Conservation (phyloP, 2,113 vertebrate genomes). For the Percina caprodes region DNA sequence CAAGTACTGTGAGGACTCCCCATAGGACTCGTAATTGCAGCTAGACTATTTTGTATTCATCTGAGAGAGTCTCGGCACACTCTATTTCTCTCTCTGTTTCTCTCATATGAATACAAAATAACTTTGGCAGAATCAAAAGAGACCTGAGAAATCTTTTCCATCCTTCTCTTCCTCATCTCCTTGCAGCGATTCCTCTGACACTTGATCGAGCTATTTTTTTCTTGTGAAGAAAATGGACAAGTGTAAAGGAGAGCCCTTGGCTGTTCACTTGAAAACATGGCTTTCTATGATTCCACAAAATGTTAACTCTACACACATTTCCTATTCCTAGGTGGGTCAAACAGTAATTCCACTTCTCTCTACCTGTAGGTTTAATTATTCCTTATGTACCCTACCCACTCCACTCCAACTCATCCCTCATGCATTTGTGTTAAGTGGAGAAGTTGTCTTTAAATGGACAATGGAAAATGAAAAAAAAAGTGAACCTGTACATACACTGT, state of each 20-base stretch:
- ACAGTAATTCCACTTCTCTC: slow-evolving; percentile 28
- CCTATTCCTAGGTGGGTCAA: slow-evolving; percentile 4
- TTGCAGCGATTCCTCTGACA: slow-evolving; percentile 60
- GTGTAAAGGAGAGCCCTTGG: slow-evolving; percentile 58
- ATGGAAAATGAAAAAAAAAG: not conserved
- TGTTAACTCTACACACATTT: slow-evolving; percentile 9
- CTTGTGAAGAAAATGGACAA: slow-evolving; percentile 62
- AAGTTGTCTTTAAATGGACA: slow-evolving; percentile 23
- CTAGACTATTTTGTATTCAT: slow-evolving; percentile 75
- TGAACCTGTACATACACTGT: slow-evolving; percentile 1
- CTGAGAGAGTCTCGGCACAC: slow-evolving; percentile 46
- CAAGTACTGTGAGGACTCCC: slow-evolving; percentile 63
- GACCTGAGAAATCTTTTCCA: slow-evolving; percentile 50
- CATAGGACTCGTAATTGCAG: slow-evolving; percentile 68
- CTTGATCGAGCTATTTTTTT: slow-evolving; percentile 72
- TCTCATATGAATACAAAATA: slow-evolving; percentile 77
- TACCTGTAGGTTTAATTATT: slow-evolving; percentile 33
- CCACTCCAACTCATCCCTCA: not conserved
- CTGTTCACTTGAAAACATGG: slow-evolving; percentile 60
- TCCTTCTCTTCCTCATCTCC: slow-evolving; percentile 41
- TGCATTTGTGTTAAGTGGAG: slow-evolving; percentile 21
- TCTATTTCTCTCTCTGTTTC: slow-evolving; percentile 57
- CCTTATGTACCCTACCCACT: not conserved
- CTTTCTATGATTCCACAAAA: slow-evolving; percentile 49
- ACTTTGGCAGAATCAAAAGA: slow-evolving; percentile 64